phyloP scores from a whole-genome alignment of 2,797 vertebrate genomes.

The Falco peregrinus region DNA sequence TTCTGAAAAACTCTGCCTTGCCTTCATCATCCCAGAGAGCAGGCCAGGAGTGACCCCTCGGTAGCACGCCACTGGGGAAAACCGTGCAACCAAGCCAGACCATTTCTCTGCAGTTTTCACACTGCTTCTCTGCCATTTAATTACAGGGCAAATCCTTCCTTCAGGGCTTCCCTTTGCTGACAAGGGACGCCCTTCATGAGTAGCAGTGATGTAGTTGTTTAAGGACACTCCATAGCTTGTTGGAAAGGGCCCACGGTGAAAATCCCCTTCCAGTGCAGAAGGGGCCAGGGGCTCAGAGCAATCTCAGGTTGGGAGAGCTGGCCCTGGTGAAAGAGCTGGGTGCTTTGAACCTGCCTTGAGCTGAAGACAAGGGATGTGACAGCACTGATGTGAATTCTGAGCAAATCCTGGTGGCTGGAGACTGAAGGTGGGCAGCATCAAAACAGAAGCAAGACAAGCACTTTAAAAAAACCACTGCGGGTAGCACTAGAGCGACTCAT shows the following conservation, averaged over 20 bases:
- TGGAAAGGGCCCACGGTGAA: not conserved
- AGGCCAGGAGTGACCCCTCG: not conserved
- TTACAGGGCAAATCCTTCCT: not conserved
- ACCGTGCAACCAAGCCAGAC: not conserved
- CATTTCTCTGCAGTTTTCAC: not conserved
- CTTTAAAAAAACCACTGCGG: not conserved
- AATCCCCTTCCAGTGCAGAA: not conserved
- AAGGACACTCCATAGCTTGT: not conserved
- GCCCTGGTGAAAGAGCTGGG: not conserved
- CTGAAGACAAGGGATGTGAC: not conserved
- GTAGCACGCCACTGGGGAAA: not conserved
- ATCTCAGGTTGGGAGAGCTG: not conserved
- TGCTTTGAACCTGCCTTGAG: not conserved
- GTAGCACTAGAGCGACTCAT: rapidly evolving
- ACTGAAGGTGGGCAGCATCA: not conserved
- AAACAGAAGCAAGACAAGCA: not conserved
- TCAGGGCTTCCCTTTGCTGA: not conserved
- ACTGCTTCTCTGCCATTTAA: not conserved
- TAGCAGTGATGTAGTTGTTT: not conserved
- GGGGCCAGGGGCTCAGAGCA: rapidly evolving
- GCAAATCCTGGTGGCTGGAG: not conserved
- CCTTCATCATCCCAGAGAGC: not conserved
- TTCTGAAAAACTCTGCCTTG: not conserved
- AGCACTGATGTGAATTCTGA: not conserved
- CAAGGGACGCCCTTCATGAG: not conserved